Evolutionary conservation across 2,113 vertebrate species (phyloP).

Genomic region (Platysteira castanea): DNA sequence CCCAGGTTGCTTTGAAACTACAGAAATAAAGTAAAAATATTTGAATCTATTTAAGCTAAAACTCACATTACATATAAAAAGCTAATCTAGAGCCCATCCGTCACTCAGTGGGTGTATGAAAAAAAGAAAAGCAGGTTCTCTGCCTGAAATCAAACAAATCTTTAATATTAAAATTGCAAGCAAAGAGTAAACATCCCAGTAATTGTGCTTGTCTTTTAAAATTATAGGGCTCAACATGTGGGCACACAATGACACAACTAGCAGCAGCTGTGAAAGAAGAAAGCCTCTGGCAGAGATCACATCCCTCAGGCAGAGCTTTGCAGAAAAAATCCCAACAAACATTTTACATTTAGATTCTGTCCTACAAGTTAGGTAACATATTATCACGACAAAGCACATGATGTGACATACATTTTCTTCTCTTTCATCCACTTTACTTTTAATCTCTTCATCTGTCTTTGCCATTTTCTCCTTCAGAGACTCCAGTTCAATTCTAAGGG

Average conservation of each 20-base stretch:
- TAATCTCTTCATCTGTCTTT: slow-evolving; percentile 70
- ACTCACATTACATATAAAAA: not conserved
- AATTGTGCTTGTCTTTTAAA: not conserved
- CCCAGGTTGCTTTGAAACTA: not conserved
- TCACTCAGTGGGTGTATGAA: not conserved
- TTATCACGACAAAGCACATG: not conserved
- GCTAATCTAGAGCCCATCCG: not conserved
- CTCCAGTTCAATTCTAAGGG: slow-evolving; percentile 76
- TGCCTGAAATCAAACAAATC: not conserved
- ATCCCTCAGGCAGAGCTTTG: not conserved
- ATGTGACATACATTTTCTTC: slow-evolving; percentile 78
- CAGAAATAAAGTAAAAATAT: not conserved
- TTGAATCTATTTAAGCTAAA: not conserved
- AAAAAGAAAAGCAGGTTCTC: not conserved
- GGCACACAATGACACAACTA: not conserved
- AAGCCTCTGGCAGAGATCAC: not conserved
- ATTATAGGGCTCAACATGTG: not conserved
- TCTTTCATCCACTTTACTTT: slow-evolving; percentile 76
- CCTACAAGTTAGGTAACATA: not conserved
- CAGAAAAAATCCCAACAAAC: not conserved
- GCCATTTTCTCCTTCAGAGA: slow-evolving; percentile 71
- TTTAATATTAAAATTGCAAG: not conserved
- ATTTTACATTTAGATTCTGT: not conserved
- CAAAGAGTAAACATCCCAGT: not conserved
- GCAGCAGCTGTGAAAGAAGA: not conserved